These are phyloP conservation scores for Phaetusa simplex DNA, from an alignment of 2,113 vertebrate species.

Conservation along the genomic window DNA sequence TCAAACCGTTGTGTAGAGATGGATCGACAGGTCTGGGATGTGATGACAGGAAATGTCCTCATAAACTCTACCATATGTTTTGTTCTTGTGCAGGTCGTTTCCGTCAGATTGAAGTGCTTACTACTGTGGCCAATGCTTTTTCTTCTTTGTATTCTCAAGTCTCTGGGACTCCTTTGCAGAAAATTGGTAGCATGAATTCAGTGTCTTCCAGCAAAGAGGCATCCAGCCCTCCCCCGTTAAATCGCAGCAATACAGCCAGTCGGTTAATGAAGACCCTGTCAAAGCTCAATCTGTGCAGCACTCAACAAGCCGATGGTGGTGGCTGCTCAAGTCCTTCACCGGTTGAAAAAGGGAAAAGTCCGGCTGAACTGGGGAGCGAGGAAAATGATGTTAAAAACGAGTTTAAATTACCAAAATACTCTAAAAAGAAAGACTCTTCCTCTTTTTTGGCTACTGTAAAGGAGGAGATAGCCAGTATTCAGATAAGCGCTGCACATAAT, in stretches of 20 bases:
- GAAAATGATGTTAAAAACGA: conserved; percentile 67
- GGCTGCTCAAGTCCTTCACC: neutral
- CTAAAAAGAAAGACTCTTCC: conserved; percentile 82
- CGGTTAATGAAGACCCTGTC: conserved; percentile 87
- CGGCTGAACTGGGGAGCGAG: conserved; percentile 19
- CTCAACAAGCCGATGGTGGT: conserved; percentile 51
- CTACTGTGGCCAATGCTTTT: conserved; percentile 95
- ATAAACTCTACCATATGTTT: neutral
- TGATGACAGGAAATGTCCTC: neutral
- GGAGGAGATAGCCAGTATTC: conserved; percentile 77
- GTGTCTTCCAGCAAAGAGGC: conserved; percentile 72
- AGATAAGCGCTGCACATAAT: neutral
- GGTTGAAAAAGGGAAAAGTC: conserved; percentile 59
- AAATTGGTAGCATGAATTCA: conserved; percentile 80
- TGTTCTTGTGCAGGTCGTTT: conserved; percentile 85
- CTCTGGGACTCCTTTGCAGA: conserved; percentile 88
- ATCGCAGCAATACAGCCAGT: conserved; percentile 84
- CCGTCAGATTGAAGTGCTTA: conserved; percentile 96
- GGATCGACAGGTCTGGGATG: neutral
- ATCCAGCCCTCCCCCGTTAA: conserved; percentile 72
- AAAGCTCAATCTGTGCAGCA: conserved; percentile 79
- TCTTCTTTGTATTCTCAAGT: conserved; percentile 96
- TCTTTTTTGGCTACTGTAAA: conserved; percentile 83
- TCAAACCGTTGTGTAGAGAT: neutral
- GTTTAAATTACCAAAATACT: conserved; percentile 74